These are phyloP conservation scores for Discoglossus pictus DNA, from an alignment of 2,797 vertebrate genomes.

Conservation along the genomic window DNA sequence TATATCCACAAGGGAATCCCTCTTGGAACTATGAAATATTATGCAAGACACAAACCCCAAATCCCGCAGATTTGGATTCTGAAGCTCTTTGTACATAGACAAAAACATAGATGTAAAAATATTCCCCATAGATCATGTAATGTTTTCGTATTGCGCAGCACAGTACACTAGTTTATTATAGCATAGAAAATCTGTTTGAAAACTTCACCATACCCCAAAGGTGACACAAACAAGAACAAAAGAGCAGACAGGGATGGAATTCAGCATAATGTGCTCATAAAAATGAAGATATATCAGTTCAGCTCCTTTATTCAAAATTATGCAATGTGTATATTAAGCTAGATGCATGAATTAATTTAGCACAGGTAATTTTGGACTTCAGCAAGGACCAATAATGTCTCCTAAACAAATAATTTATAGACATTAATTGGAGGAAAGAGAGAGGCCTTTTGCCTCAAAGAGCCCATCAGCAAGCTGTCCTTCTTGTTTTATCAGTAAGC, in stretches of 20 bases:
- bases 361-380: constrained; percentile 62
- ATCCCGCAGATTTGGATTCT: constrained; percentile 33
- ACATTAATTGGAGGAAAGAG: constrained; percentile 68
- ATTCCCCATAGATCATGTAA: constrained; percentile 32
- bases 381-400: constrained; percentile 52
- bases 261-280: constrained; percentile 41
- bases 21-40: constrained; percentile 37
- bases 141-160: constrained; percentile 19
- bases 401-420: constrained; percentile 66
- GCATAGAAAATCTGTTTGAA: constrained; percentile 37
- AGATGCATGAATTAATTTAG: constrained; percentile 57
- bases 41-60: constrained; percentile 22
- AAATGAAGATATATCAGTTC: not conserved
- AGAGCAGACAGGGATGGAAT: constrained; percentile 33
- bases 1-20: constrained; percentile 29
- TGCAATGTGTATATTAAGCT: not conserved
- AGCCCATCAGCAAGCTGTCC: constrained; percentile 74
- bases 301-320: constrained; percentile 39
- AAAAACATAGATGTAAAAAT: constrained; percentile 37
- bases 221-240: constrained; percentile 31
- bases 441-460: constrained; percentile 68
- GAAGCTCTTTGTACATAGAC: constrained; percentile 35
- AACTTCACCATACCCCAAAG: constrained; percentile 44
- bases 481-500: constrained; percentile 70
- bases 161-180: constrained; percentile 40